Conservation (phyloP, 2,797 vertebrate species). For the Enteromius anoplus region DNA sequence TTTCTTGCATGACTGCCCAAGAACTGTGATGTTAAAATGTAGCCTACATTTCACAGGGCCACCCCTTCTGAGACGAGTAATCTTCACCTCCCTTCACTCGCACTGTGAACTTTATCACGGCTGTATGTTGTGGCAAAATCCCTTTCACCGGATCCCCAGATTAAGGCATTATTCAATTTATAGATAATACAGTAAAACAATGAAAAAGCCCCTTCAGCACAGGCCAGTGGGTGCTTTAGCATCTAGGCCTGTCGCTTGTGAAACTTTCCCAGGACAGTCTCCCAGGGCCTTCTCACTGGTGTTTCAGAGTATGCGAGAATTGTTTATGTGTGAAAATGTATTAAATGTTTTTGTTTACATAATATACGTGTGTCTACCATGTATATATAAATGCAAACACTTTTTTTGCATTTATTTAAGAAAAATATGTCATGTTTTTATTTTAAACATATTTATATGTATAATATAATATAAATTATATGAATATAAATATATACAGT, state of each 20-base stretch:
- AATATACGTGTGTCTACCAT: too few relatives aligned
- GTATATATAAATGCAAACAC: too few relatives aligned
- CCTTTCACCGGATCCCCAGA: constrained; percentile 42
- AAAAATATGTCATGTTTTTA: too few relatives aligned
- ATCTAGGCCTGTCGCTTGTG: constrained; percentile 34
- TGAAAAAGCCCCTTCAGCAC: constrained; percentile 42
- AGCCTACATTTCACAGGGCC: constrained; percentile 54
- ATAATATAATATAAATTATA: too few relatives aligned
- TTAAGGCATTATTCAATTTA: constrained; percentile 53
- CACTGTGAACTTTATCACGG: constrained; percentile 39
- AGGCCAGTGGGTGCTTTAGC: background rate
- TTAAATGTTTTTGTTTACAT: too few relatives aligned
- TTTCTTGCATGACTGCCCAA: constrained; percentile 62
- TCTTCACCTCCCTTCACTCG: constrained; percentile 25
- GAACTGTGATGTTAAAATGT: constrained; percentile 56
- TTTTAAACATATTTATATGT: too few relatives aligned
- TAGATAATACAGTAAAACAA: constrained; percentile 53
- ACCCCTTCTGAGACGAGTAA: constrained; percentile 53
- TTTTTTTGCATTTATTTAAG: too few relatives aligned
- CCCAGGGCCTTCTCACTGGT: constrained; percentile 17
- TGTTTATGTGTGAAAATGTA: too few relatives aligned
- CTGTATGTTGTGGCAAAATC: constrained; percentile 48
- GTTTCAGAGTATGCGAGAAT: too few relatives aligned
- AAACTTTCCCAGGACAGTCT: constrained; percentile 21
- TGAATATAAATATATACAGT: too few relatives aligned